phyloP scores from a whole-genome alignment of 2,888 invertebrate genomes.

The Callinectes sapidus region DNA sequence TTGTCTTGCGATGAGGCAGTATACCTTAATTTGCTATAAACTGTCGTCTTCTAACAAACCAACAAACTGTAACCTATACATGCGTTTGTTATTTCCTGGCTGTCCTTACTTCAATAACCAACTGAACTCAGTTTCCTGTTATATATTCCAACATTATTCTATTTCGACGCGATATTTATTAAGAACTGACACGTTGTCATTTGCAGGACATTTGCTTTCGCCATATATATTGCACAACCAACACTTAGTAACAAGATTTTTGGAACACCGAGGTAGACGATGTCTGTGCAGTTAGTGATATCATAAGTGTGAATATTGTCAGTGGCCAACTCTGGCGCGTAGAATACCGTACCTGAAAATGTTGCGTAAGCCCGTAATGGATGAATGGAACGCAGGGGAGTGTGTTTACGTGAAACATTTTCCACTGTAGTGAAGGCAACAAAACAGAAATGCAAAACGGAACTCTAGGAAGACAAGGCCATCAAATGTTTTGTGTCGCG shows the following conservation, averaged over 20 bases:
- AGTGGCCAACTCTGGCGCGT: neutral
- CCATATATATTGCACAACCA: neutral
- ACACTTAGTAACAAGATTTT: neutral
- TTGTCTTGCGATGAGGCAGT: neutral
- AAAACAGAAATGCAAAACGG: neutral
- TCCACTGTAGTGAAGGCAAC: neutral
- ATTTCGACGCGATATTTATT: neutral
- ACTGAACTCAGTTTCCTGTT: neutral
- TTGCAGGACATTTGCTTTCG: neutral
- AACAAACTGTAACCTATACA: neutral
- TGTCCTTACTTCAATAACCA: neutral
- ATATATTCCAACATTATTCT: neutral
- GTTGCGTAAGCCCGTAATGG: neutral
- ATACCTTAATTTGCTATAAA: neutral
- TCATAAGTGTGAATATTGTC: neutral
- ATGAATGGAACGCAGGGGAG: neutral
- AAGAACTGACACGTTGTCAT: neutral
- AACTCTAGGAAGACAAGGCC: neutral
- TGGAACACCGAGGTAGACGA: neutral
- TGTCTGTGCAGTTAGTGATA: neutral
- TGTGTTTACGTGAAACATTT: neutral
- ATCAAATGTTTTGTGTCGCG: neutral
- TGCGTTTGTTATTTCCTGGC: neutral
- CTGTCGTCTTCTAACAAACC: neutral
- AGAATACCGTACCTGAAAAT: no score